Percentiles rank a stretch among this genome's conserved stretches.
Conservation (phyloP, 1,140 invertebrate species). For the Dreissena rostriformis region DNA sequence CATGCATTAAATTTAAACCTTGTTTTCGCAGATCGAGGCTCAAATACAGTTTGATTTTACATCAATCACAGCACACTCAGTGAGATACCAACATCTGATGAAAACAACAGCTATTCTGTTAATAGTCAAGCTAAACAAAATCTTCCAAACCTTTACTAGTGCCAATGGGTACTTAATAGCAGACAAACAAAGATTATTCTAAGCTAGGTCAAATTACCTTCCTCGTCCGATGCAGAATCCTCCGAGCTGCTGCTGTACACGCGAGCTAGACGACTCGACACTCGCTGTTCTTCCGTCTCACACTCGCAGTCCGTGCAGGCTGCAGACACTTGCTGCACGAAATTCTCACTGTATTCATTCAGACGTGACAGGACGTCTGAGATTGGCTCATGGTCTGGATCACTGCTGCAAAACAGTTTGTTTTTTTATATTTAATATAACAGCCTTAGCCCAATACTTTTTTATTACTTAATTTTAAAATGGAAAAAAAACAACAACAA, state of each 20-base stretch:
- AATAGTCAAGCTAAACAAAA: too few relatives aligned
- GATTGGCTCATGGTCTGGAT: conserved; percentile 52
- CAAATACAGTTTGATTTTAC: not conserved
- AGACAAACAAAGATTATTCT: too few relatives aligned
- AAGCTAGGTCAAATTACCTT: conserved; percentile 4
- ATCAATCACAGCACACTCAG: conserved; percentile 31
- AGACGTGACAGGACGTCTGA: conserved; percentile 44
- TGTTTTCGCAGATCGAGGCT: too few relatives aligned
- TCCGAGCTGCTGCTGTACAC: conserved; percentile 27
- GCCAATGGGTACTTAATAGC: too few relatives aligned
- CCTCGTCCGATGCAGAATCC: conserved; percentile 24
- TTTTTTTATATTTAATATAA: too few relatives aligned
- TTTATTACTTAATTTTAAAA: too few relatives aligned
- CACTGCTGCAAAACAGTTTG: conserved; percentile 8
- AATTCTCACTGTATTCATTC: conserved; percentile 47
- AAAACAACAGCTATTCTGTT: not conserved
- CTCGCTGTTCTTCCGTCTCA: conserved; percentile 6
- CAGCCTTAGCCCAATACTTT: too few relatives aligned
- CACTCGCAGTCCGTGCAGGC: conserved; percentile 51
- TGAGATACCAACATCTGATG: conserved; percentile 12
- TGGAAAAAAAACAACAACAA: too few relatives aligned
- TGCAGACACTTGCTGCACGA: not conserved
- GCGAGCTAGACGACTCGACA: conserved; percentile 10
- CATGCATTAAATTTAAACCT: too few relatives aligned
- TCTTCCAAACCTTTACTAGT: too few relatives aligned